These are phyloP conservation scores for Parnassius glacialis DNA, from an alignment of 2,888 invertebrate species.

Conservation along the genomic window DNA sequence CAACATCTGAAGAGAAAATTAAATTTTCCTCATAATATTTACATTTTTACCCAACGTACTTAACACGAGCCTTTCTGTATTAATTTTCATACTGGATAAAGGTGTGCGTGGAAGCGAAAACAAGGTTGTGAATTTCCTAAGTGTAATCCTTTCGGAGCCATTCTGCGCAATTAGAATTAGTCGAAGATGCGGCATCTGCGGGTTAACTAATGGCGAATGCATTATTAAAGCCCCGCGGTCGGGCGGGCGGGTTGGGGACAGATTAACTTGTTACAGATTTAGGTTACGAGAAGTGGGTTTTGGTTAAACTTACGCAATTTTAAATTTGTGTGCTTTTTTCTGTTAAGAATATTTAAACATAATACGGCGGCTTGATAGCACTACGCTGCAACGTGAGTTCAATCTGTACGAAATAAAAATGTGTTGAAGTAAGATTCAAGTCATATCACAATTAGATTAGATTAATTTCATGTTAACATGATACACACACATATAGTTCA, in stretches of 20 bases:
- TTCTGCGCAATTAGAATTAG: slow-evolving; percentile 70
- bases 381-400: too few relatives aligned
- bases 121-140: slow-evolving; percentile 48
- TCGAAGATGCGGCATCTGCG: slow-evolving; percentile 72
- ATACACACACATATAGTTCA: too few relatives aligned
- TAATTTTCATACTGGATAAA: slow-evolving; percentile 40
- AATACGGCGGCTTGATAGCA: neutral
- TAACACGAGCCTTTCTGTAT: slow-evolving; percentile 30
- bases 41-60: slow-evolving; percentile 19
- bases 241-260: slow-evolving; percentile 62
- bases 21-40: neutral
- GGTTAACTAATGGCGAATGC: slow-evolving; percentile 77
- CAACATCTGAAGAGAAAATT: neutral
- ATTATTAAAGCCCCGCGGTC: slow-evolving; percentile 69
- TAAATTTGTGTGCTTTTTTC: slow-evolving; percentile 17
- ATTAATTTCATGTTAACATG: too few relatives aligned
- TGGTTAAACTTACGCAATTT: slow-evolving; percentile 8
- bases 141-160: slow-evolving; percentile 69
- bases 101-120: slow-evolving; percentile 48
- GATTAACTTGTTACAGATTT: slow-evolving; percentile 63
- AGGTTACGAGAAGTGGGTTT: slow-evolving; percentile 1
- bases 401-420: too few relatives aligned
- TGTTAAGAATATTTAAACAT: neutral
- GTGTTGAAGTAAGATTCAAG: too few relatives aligned
- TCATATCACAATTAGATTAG: too few relatives aligned